Evolutionary conservation across 2,888 invertebrate species (phyloP), one percentile per base, ranked within the genome.

Genomic region (Stenotaenia linearis): DNA sequence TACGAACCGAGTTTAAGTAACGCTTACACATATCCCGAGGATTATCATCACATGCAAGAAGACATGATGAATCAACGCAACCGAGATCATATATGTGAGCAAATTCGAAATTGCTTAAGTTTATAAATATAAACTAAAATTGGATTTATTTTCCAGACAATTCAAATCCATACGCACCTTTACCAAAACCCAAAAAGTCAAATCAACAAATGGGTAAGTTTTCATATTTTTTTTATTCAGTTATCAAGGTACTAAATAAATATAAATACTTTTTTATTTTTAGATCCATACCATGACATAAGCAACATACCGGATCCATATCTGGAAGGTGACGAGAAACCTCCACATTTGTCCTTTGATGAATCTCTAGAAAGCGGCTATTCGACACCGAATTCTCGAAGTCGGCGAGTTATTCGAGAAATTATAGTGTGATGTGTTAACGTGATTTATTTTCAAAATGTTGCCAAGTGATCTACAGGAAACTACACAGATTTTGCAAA

Each of bases 241-340:
- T 56, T n/a, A n/a, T n/a, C n/a, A 21, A 56, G 10, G 61, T 10
- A 56, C 4, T 56, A 56, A 21, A 4, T n/a, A n/a, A n/a, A n/a
- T n/a, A n/a, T n/a, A n/a, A n/a, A n/a, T n/a, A n/a, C n/a, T n/a
- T n/a, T n/a, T 69, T 69, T 69, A 1, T 6, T 82, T 82, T 86
- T 88, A 93, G 96, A 96, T 90, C 94, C 95, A 83, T 96, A 96
- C 90, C 93, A 93, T 87, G 96, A 96, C 88, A 95, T 96, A 85
- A 95, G 94, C 88, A 96, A 96, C 82, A 89, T 96, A 84, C 94
- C 94, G 78, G 94, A 94, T 88, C 93, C 94, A 75, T 95, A 94
- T 88, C 90, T 92, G 90, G 94, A 92, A 85, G 80, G 77, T 37
- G 81, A 82, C 78, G 82, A 83, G 85, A 94, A 95, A 87, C 93